phyloP scores from a whole-genome alignment of 2,797 vertebrate genomes.

The Bufotes viridis region DNA sequence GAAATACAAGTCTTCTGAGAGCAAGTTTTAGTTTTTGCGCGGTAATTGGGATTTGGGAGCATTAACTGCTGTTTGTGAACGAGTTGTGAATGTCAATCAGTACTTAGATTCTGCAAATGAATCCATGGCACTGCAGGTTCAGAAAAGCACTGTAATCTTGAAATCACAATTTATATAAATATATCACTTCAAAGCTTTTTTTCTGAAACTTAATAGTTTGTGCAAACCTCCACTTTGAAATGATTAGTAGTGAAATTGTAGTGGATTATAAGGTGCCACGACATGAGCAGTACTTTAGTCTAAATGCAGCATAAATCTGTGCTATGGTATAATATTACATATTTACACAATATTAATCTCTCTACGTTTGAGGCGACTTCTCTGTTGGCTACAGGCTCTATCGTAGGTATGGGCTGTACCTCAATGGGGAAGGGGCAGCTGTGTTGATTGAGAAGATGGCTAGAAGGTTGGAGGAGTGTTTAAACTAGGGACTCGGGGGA shows the following conservation, averaged over 20 bases:
- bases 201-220: neutral
- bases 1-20: slow-evolving; percentile 15
- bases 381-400: too few relatives aligned
- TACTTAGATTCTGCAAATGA: slow-evolving; percentile 31
- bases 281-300: slow-evolving; percentile 13
- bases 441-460: too few relatives aligned
- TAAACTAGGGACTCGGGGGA: too few relatives aligned
- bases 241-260: slow-evolving; percentile 11
- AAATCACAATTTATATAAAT: slow-evolving; percentile 21
- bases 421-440: too few relatives aligned
- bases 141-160: slow-evolving; percentile 29
- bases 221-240: slow-evolving; percentile 8
- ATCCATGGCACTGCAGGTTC: slow-evolving; percentile 9
- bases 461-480: too few relatives aligned
- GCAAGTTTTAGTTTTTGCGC: neutral
- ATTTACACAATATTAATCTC: neutral
- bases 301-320: neutral
- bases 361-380: too few relatives aligned
- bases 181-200: slow-evolving; percentile 32
- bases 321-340: slow-evolving; percentile 6
- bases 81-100: slow-evolving; percentile 26
- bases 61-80: slow-evolving; percentile 42
- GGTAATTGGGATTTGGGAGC: slow-evolving; percentile 25
- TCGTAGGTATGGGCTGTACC: too few relatives aligned
- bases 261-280: neutral